These are phyloP conservation scores for Urocynchramus pylzowi DNA, from an alignment of 2,113 vertebrate species.

Conservation along the genomic window DNA sequence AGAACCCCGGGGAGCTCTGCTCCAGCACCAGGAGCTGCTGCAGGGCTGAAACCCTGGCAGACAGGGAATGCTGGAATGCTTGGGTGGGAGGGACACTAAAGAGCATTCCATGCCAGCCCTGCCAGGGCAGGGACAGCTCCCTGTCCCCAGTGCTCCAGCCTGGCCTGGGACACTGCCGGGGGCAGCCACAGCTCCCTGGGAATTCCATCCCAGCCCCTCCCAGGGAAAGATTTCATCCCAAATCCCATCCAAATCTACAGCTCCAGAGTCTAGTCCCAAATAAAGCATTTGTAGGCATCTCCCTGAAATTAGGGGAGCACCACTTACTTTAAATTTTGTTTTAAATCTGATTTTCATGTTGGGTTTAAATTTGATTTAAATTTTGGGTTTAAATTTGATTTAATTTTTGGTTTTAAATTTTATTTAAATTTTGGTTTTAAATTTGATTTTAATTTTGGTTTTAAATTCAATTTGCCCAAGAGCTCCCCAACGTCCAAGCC, in stretches of 20 bases:
- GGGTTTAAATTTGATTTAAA: not conserved
- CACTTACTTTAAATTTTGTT: too few relatives aligned
- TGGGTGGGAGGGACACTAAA: not conserved
- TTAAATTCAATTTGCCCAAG: not conserved
- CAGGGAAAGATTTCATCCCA: not conserved
- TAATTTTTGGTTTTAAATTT: not conserved
- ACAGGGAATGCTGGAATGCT: not conserved
- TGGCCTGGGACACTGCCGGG: not conserved
- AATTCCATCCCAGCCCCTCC: not conserved
- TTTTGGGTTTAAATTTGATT: rapidly evolving
- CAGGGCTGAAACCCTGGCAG: not conserved
- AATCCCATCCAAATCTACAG: not conserved
- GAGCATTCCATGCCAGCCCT: rapidly evolving
- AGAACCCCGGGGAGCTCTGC: not conserved
- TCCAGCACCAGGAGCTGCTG: not conserved
- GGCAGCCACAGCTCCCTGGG: not conserved
- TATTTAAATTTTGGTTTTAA: too few relatives aligned
- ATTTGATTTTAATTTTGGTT: not conserved
- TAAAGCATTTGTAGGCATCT: not conserved
- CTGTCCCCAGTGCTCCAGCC: not conserved
- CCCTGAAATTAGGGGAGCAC: not conserved
- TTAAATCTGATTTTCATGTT: not conserved
- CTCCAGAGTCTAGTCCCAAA: not conserved
- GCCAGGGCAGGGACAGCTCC: not conserved
- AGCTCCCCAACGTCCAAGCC: not conserved